Percentiles rank a stretch among this genome's conserved stretches.
Evolutionary conservation across 2,888 invertebrate species (phyloP).

Genomic region (Cosmia trapezina): DNA sequence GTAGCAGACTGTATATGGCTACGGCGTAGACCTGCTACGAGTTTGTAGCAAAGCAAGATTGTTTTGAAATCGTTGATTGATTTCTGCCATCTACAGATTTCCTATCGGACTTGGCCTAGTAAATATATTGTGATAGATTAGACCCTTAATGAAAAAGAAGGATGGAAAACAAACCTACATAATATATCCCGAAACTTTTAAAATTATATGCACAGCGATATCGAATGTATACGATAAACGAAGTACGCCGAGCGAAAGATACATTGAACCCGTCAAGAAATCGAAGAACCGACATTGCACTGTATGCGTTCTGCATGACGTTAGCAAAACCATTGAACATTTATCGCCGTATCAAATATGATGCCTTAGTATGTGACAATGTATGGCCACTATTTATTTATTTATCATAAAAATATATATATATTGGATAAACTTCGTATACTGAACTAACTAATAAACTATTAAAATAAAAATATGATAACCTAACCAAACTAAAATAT

Average conservation of each 20-base stretch:
- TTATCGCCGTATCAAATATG: slow-evolving; percentile 3
- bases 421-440: too few species aligned
- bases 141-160: background rate
- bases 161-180: background rate
- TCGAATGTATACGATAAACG: background rate
- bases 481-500: background rate
- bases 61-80: slow-evolving; percentile 6
- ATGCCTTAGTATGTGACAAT: background rate
- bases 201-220: background rate
- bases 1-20: slow-evolving; percentile 5
- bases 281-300: slow-evolving; percentile 25
- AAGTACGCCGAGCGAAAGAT: slow-evolving; percentile 3
- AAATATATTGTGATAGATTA: slow-evolving; percentile 2
- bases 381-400: too few species aligned
- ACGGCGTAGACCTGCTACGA: slow-evolving; percentile 39
- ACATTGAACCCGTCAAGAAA: slow-evolving; percentile 41
- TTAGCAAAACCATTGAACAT: slow-evolving; percentile 2
- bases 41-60: slow-evolving; percentile 1
- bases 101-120: background rate
- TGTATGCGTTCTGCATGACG: slow-evolving; percentile 4
- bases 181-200: background rate
- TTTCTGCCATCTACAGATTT: slow-evolving; percentile 5
- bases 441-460: too few species aligned
- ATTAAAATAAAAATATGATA: background rate
- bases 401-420: too few species aligned